Evolutionary conservation across 2,797 vertebrate species (phyloP).

Genomic region (Balearica regulorum): DNA sequence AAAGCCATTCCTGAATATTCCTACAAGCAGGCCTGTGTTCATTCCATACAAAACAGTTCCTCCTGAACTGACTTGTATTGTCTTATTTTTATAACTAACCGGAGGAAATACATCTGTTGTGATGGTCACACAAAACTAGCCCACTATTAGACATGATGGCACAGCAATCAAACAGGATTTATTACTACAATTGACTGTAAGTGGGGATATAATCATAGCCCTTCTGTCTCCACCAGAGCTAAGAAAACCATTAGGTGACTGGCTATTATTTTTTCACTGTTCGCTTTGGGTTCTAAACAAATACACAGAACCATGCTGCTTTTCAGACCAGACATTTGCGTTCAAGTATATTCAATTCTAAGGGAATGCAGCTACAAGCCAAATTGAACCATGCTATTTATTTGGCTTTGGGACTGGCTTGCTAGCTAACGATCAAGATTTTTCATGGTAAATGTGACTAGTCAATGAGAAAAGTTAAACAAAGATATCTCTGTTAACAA

Average conservation of each 20-base stretch:
- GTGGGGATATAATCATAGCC: background rate
- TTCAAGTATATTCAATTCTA: background rate
- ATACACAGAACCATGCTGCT: background rate
- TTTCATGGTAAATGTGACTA: slow-evolving; percentile 9
- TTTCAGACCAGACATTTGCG: background rate
- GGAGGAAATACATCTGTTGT: background rate
- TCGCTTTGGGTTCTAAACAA: background rate
- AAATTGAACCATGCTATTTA: background rate
- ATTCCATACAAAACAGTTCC: background rate
- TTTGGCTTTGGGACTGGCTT: slow-evolving; percentile 2
- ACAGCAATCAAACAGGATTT: background rate
- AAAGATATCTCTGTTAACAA: slow-evolving; percentile 19
- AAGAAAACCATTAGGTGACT: background rate
- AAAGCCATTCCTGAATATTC: background rate
- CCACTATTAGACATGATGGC: background rate
- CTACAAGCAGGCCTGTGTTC: background rate
- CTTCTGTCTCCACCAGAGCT: background rate
- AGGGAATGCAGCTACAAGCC: background rate
- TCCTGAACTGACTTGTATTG: background rate
- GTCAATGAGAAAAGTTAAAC: slow-evolving; percentile 42
- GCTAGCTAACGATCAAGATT: slow-evolving; percentile 1
- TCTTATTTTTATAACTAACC: background rate
- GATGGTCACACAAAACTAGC: background rate
- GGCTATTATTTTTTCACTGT: background rate
- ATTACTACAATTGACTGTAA: background rate